Base-by-base conservation (phyloP, 2,888 invertebrate species). In the Aphodius granarius region DNA sequence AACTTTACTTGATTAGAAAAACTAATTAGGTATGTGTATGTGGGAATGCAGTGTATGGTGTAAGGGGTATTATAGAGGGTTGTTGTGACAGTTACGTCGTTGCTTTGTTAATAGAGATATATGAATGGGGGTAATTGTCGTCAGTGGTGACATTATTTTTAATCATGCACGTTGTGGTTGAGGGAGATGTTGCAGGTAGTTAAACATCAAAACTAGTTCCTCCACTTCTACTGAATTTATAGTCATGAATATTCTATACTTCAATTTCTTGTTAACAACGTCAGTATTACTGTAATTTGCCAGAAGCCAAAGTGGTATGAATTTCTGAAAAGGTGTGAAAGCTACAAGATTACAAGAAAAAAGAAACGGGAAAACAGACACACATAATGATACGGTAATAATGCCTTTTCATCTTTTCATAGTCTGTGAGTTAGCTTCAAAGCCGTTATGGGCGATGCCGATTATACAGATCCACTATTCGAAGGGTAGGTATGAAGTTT, bases 401-500 rank as follows among this genome's bases (percentile, higher is more conserved):
- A 73, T 64, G 66, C 62, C n/a, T 68, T 73, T 73, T 23, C 68
- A 18, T 19, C 6, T 66, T 18, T 21, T 66, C 4, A 19, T 21
- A 17, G 18, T 63, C 43, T 66, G 62, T 18, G 68, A 68, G 19
- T 73, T 62, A 73, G 63, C 43, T 22, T 43, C 9, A 17, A 21
- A 19, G 66, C 22, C 17, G 22, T 72, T 43, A 62, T 68, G 66
- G 43, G 73, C 20, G 43, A 68, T 75, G 16, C 73, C 63, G 70
- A 74, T 72, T 73, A 64, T 62, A 17, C 22, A 19, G 72, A 23
- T 68, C 23, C 73, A 66, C 71, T 76, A 6, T 43, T 43, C 43
- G 43, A 43, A 13, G 43, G 13, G 43, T n/a, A n/a, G 43, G 43
- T 43, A 43, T 13, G 43, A 3, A 43, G 43, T 13, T 78, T 78